These are phyloP conservation scores for Rhodophaea formosa DNA, from an alignment of 2,888 invertebrate species.

Conservation along the genomic window DNA sequence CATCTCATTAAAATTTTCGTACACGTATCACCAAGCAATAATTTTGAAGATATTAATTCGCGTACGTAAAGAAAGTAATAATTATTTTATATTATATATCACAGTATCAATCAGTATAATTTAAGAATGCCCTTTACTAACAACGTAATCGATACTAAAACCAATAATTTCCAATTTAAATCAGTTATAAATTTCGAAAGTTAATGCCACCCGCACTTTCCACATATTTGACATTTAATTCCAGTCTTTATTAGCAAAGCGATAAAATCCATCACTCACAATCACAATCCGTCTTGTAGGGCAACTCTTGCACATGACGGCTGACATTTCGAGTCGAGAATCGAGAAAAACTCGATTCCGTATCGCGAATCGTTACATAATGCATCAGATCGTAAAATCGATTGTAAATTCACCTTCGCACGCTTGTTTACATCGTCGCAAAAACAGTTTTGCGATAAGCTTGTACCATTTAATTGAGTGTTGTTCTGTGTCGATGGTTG, in stretches of 20 bases:
- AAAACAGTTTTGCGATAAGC: conserved; percentile 28
- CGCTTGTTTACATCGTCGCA: conserved; percentile 28
- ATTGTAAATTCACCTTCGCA: conserved; percentile 27
- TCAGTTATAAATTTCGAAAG: conserved; percentile 7
- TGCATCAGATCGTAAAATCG: conserved; percentile 21
- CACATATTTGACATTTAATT: conserved; percentile 5
- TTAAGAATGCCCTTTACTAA: neutral
- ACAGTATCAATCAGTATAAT: neutral
- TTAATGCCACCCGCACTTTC: conserved; percentile 13
- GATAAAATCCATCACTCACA: conserved; percentile 9
- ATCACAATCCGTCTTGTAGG: conserved; percentile 18
- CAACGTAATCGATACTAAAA: neutral
- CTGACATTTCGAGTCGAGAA: conserved; percentile 46
- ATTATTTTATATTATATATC: neutral
- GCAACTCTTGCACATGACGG: conserved; percentile 30
- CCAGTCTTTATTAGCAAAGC: conserved; percentile 7
- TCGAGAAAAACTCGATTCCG: conserved; percentile 28
- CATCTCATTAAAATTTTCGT: too few relatives aligned
- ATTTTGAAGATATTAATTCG: too few relatives aligned
- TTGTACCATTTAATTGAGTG: conserved; percentile 36
- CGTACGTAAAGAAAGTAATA: too few relatives aligned
- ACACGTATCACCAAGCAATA: too few relatives aligned
- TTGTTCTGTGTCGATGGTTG: conserved; percentile 28
- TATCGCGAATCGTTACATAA: conserved; percentile 18
- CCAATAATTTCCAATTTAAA: neutral